Base-by-base conservation (phyloP, 2,888 invertebrate genomes). In the Ypsolopha scabrella region DNA sequence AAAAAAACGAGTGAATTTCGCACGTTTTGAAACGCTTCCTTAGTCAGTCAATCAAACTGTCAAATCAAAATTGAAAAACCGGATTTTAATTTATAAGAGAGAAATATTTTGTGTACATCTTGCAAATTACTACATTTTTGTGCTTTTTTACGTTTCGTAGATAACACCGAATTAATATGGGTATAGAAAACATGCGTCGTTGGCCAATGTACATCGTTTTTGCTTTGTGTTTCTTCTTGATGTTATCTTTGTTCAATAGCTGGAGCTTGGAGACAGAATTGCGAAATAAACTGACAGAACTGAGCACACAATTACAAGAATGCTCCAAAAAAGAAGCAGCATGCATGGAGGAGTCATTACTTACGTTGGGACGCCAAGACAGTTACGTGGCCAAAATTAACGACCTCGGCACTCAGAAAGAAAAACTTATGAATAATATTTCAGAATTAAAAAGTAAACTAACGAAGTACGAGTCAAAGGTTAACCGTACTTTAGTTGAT, bases 111-210 rank as follows among this genome's bases (percentile, higher is more conserved):
- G 36, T 7, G 44, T 24, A 38, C 41, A 53, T 36, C 37, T 34
- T 47, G 11, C 35, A 47, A n/a, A 3, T 6, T 50, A 24, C 7
- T 10, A 10, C 13, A 6, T 33, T 38, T 8, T 41, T 48, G 52
- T 24, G 2, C 2, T 3, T 24, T 24, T 24, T 24, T 24, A 24
- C 24, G 2, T 24, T 24, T 24, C 24, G 4, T n/a, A n/a, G n/a
- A 24, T 24, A 24, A 24, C 24, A 2, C 24, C 24, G 24, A 2
- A 24, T 24, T 59, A 74, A 62, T 64, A 86, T 86, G 85, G 85
- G 86, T 62, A 74, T 86, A 60, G 86, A 85, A 75, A 86, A 80
- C 65, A 83, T 85, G 85, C 83, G 85, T 70, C 85, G 85, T 53
- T 85, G 85, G 85, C 86, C 85, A 35, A 77, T 81, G 74, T 85